A percentile compares a stretch with the other conserved stretches of the same genome.
These are phyloP conservation scores for Aegotheles bennettii DNA, from an alignment of 2,113 vertebrate species.

Conservation along the genomic window DNA sequence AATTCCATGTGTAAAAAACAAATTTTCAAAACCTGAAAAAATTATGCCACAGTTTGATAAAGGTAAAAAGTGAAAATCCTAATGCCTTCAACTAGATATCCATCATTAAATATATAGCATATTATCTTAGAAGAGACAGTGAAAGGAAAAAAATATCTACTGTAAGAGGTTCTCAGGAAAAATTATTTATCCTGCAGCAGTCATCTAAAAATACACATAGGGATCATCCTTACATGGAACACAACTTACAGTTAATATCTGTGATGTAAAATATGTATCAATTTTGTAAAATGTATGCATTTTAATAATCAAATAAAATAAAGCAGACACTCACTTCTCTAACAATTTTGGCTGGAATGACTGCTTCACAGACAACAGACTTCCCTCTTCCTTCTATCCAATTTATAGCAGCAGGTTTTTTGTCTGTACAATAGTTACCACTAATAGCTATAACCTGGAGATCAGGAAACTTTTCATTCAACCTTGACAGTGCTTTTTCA, in stretches of 20 bases:
- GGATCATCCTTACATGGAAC: neutral
- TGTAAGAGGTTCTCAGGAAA: neutral
- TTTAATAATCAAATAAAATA: neutral
- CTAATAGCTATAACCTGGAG: conserved; percentile 89
- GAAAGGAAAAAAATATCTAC: neutral
- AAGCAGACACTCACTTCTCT: conserved; percentile 78
- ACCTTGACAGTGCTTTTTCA: conserved; percentile 85
- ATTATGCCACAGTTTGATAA: too few species aligned
- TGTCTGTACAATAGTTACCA: conserved; percentile 96
- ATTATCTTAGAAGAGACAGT: neutral
- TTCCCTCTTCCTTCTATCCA: conserved; percentile 97
- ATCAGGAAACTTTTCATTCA: conserved; percentile 90
- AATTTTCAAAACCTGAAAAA: neutral
- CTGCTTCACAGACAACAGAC: conserved; percentile 92
- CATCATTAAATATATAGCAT: neutral
- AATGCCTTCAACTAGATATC: neutral
- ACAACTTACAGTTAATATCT: neutral
- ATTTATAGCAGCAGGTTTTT: conserved; percentile 95
- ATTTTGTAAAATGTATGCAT: neutral
- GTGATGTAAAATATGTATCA: too few species aligned
- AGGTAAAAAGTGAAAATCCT: neutral
- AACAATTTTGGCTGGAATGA: conserved; percentile 86
- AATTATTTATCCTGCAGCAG: neutral
- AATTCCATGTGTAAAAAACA: neutral
- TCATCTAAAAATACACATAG: neutral